Evolutionary conservation across 1,140 invertebrate species (phyloP).

Genomic region (Drosophila tristis): DNA sequence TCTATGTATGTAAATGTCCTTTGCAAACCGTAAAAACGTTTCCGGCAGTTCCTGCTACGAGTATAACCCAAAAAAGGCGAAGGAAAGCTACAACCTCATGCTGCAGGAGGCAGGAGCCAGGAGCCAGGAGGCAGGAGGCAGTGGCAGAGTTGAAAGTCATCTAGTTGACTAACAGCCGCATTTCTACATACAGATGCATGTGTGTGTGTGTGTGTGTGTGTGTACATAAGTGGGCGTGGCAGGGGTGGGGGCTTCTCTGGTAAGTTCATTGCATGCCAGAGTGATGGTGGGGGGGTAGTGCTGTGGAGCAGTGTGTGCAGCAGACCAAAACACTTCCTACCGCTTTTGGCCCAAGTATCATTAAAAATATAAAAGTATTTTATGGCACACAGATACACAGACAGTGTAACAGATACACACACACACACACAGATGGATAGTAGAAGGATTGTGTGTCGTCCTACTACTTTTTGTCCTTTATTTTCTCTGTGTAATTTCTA

Average conservation of each 20-base stretch:
- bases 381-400: conserved; percentile 43
- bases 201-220: too few relatives aligned
- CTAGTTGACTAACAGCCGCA: conserved; percentile 64
- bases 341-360: conserved; percentile 79
- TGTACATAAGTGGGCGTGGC: not conserved
- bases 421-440: conserved; percentile 8
- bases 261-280: conserved; percentile 71
- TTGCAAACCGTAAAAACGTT: conserved; percentile 77
- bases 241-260: conserved; percentile 13
- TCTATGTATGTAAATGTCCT: conserved; percentile 66
- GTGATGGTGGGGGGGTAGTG: conserved; percentile 29
- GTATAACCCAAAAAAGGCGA: conserved; percentile 10
- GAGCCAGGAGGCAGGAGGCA: conserved; percentile 7
- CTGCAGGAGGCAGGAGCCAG: conserved; percentile 17
- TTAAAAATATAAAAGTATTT: conserved; percentile 83
- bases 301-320: conserved; percentile 68
- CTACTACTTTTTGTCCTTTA: not conserved
- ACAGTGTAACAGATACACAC: conserved; percentile 13
- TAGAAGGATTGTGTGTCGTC: not conserved
- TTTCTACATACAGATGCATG: conserved; percentile 9
- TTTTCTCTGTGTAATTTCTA: conserved; percentile 34
- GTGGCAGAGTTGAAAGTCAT: conserved; percentile 73
- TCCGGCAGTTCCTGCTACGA: conserved; percentile 54
- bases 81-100: conserved; percentile 59
- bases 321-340: conserved; percentile 82